phyloP scores from a whole-genome alignment of 1,140 invertebrate genomes.

The Lineus longissimus region DNA sequence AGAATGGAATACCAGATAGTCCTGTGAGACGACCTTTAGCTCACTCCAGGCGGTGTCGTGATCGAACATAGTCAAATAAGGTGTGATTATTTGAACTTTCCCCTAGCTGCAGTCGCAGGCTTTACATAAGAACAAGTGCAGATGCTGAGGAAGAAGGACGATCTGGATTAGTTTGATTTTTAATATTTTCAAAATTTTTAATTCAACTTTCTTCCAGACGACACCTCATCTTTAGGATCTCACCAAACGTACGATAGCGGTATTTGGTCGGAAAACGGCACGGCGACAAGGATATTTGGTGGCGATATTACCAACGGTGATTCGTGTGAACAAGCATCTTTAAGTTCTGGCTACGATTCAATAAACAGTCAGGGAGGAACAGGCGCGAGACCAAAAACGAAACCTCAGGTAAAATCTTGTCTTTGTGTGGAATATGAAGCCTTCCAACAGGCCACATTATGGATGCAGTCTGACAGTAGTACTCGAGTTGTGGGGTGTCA shows the following conservation, averaged over 20 bases:
- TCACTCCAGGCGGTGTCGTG: no score
- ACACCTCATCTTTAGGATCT: slow-evolving; percentile 28
- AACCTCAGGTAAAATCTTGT: slow-evolving; percentile 4
- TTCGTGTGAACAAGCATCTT: background rate
- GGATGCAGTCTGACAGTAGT: no score
- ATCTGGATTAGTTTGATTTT: no score
- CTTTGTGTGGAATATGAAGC: no score
- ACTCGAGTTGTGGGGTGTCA: no score
- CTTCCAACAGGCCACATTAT: background rate
- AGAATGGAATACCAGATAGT: no score
- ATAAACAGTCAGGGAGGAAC: slow-evolving; percentile 23
- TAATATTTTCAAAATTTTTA: background rate
- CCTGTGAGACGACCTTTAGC: no score
- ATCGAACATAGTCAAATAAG: no score
- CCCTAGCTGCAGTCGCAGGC: no score
- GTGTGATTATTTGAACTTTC: no score
- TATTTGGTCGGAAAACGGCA: slow-evolving; percentile 27
- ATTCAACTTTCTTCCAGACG: slow-evolving; percentile 15
- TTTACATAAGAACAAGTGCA: no score
- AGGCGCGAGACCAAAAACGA: slow-evolving; percentile 30
- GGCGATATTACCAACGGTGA: background rate
- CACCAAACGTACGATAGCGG: slow-evolving; percentile 40
- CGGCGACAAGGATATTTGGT: slow-evolving; percentile 2
- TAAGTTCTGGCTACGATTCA: slow-evolving; percentile 41
- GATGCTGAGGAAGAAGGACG: no score